Percentiles rank a stretch among this genome's conserved stretches.
Evolutionary conservation across 2,888 invertebrate genomes (phyloP).

Genomic region (Elmis aenea): DNA sequence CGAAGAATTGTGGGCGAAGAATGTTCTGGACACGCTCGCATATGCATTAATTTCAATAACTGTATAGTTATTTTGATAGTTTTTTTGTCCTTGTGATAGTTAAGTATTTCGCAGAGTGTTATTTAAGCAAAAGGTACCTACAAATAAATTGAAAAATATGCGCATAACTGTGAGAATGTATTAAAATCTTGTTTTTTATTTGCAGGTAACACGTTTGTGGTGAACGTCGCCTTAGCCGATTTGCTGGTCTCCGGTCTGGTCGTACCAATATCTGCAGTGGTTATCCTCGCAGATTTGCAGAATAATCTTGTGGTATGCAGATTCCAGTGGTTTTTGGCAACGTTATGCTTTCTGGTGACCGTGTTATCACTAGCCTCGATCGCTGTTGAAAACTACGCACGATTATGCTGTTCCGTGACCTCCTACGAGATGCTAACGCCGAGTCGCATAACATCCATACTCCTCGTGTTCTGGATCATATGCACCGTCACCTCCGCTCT

Average conservation of each 20-base stretch:
- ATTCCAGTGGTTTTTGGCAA: conserved; percentile 62
- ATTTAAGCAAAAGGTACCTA: too few species aligned
- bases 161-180: too few species aligned
- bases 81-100: too few species aligned
- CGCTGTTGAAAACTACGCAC: conserved; percentile 62
- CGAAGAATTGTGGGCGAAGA: too few species aligned
- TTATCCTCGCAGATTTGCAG: conserved; percentile 60
- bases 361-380: conserved; percentile 58
- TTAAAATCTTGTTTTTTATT: too few species aligned
- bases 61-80: too few species aligned
- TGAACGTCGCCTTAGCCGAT: conserved; percentile 68
- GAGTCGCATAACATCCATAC: conserved; percentile 50
- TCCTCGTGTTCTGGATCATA: conserved; percentile 54
- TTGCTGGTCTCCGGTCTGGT: conserved; percentile 64
- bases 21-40: too few species aligned
- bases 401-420: conserved; percentile 54
- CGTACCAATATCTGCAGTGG: conserved; percentile 64
- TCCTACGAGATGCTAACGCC: conserved; percentile 51
- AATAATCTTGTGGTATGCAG: conserved; percentile 58
- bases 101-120: too few species aligned
- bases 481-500: conserved; percentile 54
- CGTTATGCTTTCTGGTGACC: conserved; percentile 62
- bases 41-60: too few species aligned
- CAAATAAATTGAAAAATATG: too few species aligned
- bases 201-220: conserved; percentile 64